phyloP scores from a whole-genome alignment of 2,113 vertebrate species.

The Ochotona princeps region DNA sequence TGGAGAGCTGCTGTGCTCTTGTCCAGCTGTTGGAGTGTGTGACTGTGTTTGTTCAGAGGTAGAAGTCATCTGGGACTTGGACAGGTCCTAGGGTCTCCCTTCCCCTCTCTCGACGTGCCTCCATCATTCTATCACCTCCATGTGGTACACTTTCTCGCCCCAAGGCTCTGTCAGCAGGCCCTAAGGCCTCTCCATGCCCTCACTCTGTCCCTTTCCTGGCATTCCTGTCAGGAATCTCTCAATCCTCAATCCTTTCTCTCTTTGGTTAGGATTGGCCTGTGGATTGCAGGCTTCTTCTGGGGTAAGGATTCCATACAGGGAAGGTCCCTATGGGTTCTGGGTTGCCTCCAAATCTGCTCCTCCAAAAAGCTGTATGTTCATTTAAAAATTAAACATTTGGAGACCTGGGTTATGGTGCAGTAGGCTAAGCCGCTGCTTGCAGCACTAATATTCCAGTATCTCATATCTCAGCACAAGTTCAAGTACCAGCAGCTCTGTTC shows the following conservation, averaged over 20 bases:
- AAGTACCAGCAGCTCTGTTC: no score
- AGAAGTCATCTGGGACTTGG: background rate
- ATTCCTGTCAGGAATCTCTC: background rate
- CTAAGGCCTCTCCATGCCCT: no score
- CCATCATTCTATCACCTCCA: background rate
- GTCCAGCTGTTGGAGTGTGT: background rate
- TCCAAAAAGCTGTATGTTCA: background rate
- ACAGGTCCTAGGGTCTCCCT: background rate
- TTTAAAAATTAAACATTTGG: no score
- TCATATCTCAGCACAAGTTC: no score
- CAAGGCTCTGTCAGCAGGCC: background rate
- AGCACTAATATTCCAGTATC: no score
- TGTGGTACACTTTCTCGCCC: fast-evolving
- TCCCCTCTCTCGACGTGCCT: no score
- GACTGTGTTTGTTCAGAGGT: background rate
- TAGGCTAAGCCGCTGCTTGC: no score
- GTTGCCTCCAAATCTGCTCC: background rate
- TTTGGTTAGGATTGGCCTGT: background rate
- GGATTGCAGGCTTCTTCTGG: background rate
- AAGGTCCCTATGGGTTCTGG: background rate
- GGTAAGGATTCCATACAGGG: background rate
- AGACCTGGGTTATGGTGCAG: no score
- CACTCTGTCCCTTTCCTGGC: background rate
- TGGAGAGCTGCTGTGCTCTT: background rate
- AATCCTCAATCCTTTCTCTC: background rate